phyloP scores from a whole-genome alignment of 2,888 invertebrate species.

The Polyommatus icarus region DNA sequence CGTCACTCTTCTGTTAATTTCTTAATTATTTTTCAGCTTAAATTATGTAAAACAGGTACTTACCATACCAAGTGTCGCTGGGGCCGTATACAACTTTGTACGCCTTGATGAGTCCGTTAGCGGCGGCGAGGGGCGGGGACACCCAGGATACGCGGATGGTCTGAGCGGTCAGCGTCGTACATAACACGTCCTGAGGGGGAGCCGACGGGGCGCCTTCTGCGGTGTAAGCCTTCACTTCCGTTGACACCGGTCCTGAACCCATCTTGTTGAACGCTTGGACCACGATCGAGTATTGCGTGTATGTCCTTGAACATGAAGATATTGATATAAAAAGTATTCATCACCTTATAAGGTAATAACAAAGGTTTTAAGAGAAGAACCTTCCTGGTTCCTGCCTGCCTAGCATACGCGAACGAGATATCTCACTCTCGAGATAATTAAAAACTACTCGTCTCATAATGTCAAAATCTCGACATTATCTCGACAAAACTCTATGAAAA shows the following conservation, averaged over 20 bases:
- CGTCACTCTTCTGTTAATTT: too few relatives aligned
- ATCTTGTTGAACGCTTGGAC: slow-evolving; percentile 97
- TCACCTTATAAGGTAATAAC: too few relatives aligned
- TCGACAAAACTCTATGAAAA: too few relatives aligned
- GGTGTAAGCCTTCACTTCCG: slow-evolving; percentile 94
- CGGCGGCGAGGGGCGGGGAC: slow-evolving; percentile 93
- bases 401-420: too few relatives aligned
- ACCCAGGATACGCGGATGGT: slow-evolving; percentile 97
- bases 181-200: slow-evolving; percentile 94
- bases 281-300: slow-evolving; percentile 97
- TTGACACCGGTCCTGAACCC: slow-evolving; percentile 94
- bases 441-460: too few relatives aligned
- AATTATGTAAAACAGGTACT: slow-evolving; percentile 74
- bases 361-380: too few relatives aligned
- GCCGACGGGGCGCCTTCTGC: slow-evolving; percentile 97
- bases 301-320: slow-evolving; percentile 81
- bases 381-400: too few relatives aligned
- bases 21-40: too few relatives aligned
- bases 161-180: slow-evolving; percentile 95
- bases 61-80: slow-evolving; percentile 95
- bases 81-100: slow-evolving; percentile 97
- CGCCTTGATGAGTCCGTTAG: slow-evolving; percentile 97
- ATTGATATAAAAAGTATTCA: background rate
- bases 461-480: too few relatives aligned
- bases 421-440: too few relatives aligned